Conservation (phyloP, 2,888 invertebrate species). For the Pseudococcus jackbeardsleyi region DNA sequence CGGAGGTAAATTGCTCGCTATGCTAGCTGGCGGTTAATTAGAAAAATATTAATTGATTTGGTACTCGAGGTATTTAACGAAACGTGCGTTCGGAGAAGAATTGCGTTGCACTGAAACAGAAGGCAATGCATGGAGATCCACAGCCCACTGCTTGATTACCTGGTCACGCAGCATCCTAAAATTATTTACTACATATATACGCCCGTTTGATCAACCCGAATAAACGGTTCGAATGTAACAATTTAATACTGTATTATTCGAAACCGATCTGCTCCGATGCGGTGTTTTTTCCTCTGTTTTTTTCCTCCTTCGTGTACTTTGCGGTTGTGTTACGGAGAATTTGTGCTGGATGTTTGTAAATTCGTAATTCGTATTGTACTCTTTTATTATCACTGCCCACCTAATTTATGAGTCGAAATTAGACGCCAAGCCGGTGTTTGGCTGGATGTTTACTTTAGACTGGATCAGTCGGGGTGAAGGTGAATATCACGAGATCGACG, state of each 20-base stretch:
- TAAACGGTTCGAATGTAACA: conserved; percentile 6
- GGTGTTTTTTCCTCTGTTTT: neutral
- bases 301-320: conserved; percentile 1
- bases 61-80: conserved; percentile 14
- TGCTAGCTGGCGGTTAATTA: conserved; percentile 11
- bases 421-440: neutral
- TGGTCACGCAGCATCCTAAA: conserved; percentile 48
- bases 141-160: conserved; percentile 39
- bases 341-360: neutral
- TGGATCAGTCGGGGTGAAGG: neutral
- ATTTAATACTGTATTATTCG: conserved; percentile 6
- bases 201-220: conserved; percentile 32
- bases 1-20: neutral
- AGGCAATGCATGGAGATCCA: conserved; percentile 19
- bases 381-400: neutral
- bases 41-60: conserved; percentile 53
- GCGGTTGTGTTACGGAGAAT: neutral
- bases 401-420: neutral
- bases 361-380: neutral
- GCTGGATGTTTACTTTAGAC: neutral
- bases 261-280: neutral
- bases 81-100: conserved; percentile 31
- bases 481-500: neutral
- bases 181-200: conserved; percentile 41
- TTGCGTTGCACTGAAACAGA: conserved; percentile 29